Evolutionary conservation across 2,113 vertebrate species (phyloP), one percentile per base, ranked within the genome.

Genomic region (Tenebrosternarchus preto): DNA sequence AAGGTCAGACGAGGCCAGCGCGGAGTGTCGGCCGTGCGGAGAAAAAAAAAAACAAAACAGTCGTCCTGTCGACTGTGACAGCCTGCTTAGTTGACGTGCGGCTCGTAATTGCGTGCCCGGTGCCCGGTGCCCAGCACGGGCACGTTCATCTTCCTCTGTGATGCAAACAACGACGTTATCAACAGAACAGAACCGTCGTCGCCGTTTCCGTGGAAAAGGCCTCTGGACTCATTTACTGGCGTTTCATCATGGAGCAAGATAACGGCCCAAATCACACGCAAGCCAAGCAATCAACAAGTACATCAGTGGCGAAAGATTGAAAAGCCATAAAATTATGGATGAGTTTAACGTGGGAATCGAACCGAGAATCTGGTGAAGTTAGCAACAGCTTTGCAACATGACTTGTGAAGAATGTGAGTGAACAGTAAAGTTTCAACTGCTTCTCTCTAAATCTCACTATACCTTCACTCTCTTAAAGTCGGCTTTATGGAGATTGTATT

Each of bases 221-320:
- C 64, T 36, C 64, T n/a, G 17, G 31, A 39, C 19, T 68, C 64
- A 68, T 68, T 68, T 68, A 27, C 63, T 11, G 20, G 20, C 39
- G 64, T 19, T 66, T 66, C 16, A 29, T 68, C 31, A 68, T 39
- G 19, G 19, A 7, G 33, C 19, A 39, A 20, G 9, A 36, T 68
- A 68, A 68, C 22, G 64, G 39, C 64, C 20, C 64, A 36, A 68
- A 68, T 20, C 20, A 67, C 63, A 39, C 64, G 31, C 63, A 5
- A 31, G 20, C 31, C n/a, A 39, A 19, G 20, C 31, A 39, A 39
- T 22, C 33, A 19, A 39, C 20, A 36, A n/a, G 29, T 20, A 22
- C 27, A 33, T n/a, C 4, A 1, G 33, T 17, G 33, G 8, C 17
- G 33, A 39, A 19, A 39, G 15, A 67, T 15, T n/a, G 31, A 19